Evolutionary conservation across 2,113 vertebrate genomes (phyloP).

Genomic region (Notarius lentiginosus): DNA sequence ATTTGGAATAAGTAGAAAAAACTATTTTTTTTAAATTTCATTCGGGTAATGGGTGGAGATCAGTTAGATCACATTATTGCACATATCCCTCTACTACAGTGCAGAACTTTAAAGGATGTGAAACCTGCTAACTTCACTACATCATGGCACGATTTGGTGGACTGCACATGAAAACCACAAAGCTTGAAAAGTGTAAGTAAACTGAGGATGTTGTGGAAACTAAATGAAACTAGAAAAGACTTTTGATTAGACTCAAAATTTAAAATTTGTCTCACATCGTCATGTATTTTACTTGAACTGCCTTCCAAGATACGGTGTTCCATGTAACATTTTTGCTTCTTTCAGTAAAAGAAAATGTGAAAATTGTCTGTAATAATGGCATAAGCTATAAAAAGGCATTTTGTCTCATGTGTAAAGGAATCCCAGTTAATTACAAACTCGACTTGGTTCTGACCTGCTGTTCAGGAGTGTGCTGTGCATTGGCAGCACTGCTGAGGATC

Average conservation of each 20-base stretch:
- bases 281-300: not conserved
- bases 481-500: constrained; percentile 91
- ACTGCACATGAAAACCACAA: not conserved
- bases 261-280: not conserved
- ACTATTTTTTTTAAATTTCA: not conserved
- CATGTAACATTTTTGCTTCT: not conserved
- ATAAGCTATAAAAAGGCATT: not conserved
- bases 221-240: not conserved
- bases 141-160: not conserved
- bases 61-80: not conserved
- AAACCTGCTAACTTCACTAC: not conserved
- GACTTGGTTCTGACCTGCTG: constrained; percentile 80
- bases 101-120: not conserved
- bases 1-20: constrained; percentile 1
- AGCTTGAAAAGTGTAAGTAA: not conserved
- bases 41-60: not conserved
- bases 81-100: not conserved
- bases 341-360: not conserved
- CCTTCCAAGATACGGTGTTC: not conserved
- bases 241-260: not conserved
- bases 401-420: not conserved
- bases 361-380: not conserved
- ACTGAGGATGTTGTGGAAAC: not conserved
- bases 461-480: constrained; percentile 83
- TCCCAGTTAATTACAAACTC: not conserved